Conservation (phyloP, 1,140 invertebrate species). For the Zaprionus camerounensis region DNA sequence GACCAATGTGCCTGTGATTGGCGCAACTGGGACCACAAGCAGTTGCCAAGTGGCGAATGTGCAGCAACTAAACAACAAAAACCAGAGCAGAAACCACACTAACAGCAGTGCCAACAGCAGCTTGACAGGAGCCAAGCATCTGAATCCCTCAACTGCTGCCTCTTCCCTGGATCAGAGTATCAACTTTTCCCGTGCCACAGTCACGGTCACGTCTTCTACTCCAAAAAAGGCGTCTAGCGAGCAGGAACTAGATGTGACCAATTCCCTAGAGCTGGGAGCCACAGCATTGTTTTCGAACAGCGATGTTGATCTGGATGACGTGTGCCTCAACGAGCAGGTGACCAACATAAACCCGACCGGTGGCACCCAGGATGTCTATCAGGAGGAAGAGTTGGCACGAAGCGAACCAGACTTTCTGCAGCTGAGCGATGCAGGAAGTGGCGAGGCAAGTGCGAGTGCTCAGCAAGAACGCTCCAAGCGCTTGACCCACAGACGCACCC, state of each 20-base stretch:
- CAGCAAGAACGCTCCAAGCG: constrained; percentile 47
- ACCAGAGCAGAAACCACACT: constrained; percentile 61
- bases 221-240: constrained; percentile 70
- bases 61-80: constrained; percentile 64
- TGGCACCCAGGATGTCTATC: constrained; percentile 60
- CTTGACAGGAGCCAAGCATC: constrained; percentile 23
- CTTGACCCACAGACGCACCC: constrained; percentile 65
- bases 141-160: constrained; percentile 12
- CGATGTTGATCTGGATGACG: constrained; percentile 93
- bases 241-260: constrained; percentile 84
- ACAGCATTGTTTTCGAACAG: constrained; percentile 95
- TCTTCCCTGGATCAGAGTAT: constrained; percentile 34
- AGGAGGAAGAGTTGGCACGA: constrained; percentile 77
- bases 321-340: constrained; percentile 90
- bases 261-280: constrained; percentile 85
- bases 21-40: constrained; percentile 39
- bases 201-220: constrained; percentile 53
- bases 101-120: constrained; percentile 65
- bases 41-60: constrained; percentile 21
- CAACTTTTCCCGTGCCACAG: constrained; percentile 50
- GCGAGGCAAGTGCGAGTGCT: constrained; percentile 25
- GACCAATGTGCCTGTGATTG: constrained; percentile 77
- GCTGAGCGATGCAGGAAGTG: constrained; percentile 37
- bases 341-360: constrained; percentile 78
- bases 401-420: constrained; percentile 84